Base-by-base conservation (phyloP, 2,888 invertebrate genomes). In the Crioceris asparagi region DNA sequence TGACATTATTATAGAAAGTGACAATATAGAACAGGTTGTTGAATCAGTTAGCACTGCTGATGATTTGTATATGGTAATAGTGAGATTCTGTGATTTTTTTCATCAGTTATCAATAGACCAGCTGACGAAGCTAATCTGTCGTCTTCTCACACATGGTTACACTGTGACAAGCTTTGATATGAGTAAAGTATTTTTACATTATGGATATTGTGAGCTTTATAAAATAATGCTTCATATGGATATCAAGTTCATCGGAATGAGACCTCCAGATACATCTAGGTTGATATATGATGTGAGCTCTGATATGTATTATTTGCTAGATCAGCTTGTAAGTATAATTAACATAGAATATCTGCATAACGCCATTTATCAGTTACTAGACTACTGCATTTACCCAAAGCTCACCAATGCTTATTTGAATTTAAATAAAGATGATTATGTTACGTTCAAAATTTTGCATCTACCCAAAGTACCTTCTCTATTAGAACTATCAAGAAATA, bases 401-500 rank as follows among this genome's bases (percentile, higher is more conserved):
- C 18, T 47, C 12, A 19, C 40, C 18, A 38, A 12, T 8, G 45
- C 41, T 8, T 45, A 47, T 35, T 17, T 47, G 3, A 35, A 43
- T 23, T 36, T 47, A 18, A 38, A 41, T 21, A 45, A 38, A 26
- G 40, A 39, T 21, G 47, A 47, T 30, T 45, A 45, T 15, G 45
- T 47, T 3, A 47, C 42, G 11, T 35, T 35, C 11, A 47, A 47
- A 32, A 47, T 47, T 12, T 30, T 42, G 7, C 41, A 42, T 18
- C 25, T 47, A 16, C 47, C 47, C 3, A 42, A 35, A 36, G 29
- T 54, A 15, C 56, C 56, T 3, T 50, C 49, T 5, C 44, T 57
- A 35, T 33, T 55, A 15, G 56, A 57, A 43, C 35, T 57, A 29
- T 34, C 53, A n/a, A 49, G 57, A 38, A 52, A 57, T 41, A 41